These are phyloP conservation scores for Pentamera pediparva DNA, from an alignment of 53 echinoderm and acorn worm species.

Conservation along the genomic window DNA sequence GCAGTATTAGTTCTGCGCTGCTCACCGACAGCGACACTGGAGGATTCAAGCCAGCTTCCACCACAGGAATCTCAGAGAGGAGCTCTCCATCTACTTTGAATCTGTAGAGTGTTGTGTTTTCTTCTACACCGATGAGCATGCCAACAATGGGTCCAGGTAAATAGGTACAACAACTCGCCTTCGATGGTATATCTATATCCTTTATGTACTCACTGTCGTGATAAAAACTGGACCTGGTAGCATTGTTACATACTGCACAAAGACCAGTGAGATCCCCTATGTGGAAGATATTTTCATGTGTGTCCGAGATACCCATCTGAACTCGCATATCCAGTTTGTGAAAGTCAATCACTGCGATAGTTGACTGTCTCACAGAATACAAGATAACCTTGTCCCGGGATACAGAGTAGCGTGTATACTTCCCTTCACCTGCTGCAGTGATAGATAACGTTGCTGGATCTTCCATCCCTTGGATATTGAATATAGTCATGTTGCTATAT, in stretches of 20 bases:
- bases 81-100: not conserved
- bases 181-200: not conserved
- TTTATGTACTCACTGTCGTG: not conserved
- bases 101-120: not conserved
- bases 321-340: not conserved
- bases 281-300: too few relatives aligned
- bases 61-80: not conserved
- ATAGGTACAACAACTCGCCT: not conserved
- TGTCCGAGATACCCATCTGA: too few relatives aligned
- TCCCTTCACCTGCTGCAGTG: not conserved
- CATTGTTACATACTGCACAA: not conserved
- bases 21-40: not conserved
- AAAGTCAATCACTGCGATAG: not conserved
- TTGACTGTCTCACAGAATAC: too few relatives aligned
- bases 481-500: not conserved
- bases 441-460: not conserved
- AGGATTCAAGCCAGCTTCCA: not conserved
- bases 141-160: not conserved
- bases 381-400: too few relatives aligned
- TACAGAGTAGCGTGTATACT: too few relatives aligned
- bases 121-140: not conserved
- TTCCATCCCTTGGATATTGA: not conserved
- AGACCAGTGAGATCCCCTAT: not conserved
- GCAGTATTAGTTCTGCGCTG: too few relatives aligned
- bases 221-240: not conserved